These are phyloP conservation scores for Coecobrya sp. DNA, from an alignment of 2,888 invertebrate species.

Conservation along the genomic window DNA sequence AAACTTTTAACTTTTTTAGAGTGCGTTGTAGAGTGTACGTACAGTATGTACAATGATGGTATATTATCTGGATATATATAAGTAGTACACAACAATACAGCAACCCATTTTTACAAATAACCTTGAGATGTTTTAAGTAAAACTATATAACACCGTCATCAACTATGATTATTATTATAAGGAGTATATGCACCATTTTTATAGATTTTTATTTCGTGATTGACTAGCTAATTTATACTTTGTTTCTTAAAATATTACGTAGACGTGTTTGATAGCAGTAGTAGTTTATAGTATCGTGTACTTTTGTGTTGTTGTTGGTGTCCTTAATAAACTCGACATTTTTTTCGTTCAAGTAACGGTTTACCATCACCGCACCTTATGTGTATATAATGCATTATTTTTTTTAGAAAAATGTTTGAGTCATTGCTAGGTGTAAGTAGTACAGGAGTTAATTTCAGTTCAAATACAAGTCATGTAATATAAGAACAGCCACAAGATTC, in stretches of 20 bases:
- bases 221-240: constrained; percentile 26
- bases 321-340: constrained; percentile 70
- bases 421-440: neutral
- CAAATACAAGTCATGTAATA: neutral
- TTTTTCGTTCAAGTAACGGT: constrained; percentile 12
- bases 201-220: constrained; percentile 17
- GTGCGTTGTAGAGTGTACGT: neutral
- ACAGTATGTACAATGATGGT: no score
- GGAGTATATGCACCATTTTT: constrained; percentile 59
- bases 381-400: neutral
- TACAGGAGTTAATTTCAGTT: constrained; percentile 21
- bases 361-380: neutral
- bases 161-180: neutral
- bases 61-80: neutral
- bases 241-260: constrained; percentile 21
- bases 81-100: neutral
- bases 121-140: constrained; percentile 49
- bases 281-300: neutral
- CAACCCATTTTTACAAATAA: constrained; percentile 40
- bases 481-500: neutral
- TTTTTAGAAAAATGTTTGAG: neutral
- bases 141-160: constrained; percentile 11
- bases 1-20: neutral
- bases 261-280: neutral
- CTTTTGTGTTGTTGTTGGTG: constrained; percentile 15